Evolutionary conservation across 2,113 vertebrate species (phyloP), one percentile per base, ranked within the genome.

Genomic region (Amphilophus citrinellus): DNA sequence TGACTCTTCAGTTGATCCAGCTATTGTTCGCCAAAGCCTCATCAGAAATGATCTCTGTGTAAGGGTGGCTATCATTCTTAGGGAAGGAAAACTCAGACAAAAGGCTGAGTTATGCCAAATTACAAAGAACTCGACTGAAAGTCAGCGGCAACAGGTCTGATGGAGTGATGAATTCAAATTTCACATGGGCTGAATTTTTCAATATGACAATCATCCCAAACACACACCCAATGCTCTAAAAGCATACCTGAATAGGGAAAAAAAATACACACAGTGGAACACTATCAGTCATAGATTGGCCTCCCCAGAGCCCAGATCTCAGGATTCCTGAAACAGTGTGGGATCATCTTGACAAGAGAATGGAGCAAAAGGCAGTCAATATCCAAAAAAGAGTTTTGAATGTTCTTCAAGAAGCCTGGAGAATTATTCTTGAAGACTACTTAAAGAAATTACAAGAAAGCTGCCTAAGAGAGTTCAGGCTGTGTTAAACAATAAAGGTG

Each of bases 81-180:
- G 44, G 22, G 39, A 47, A 47, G 13, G 63, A 39, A 66, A 66
- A 10, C 0, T 2, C 14, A 39, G 22, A 27, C 14, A 27, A 18
- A 68, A 10, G 14, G 3, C 0, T 47, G 22, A 27, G 4, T 14
- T 68, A 39, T 10, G 63, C 39, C 39, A 68, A 22, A 68, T 22
- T 47, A 22, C 14, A 68, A 0, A 47, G 0, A 47, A 24, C 63
- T 47, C 4, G 39, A 68, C n/a, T 68, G 39, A 47, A 47, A 68
- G 47, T 47, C 39, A 2, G 63, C 47, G 63, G 8, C 39, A 68
- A 47, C 63, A 0, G 63, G 63, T 68, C 39, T 47, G 24, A 17
- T 0, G 24, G 63, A 1, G 39, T 27, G 39, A 68, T 68, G 14
- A 68, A 27, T 68, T 47, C 2, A 47, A 68, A 68, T 0, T 47